Percentiles rank a stretch among this genome's conserved stretches.
Evolutionary conservation across 1,140 invertebrate species (phyloP).

Genomic region (Orius laevigatus): DNA sequence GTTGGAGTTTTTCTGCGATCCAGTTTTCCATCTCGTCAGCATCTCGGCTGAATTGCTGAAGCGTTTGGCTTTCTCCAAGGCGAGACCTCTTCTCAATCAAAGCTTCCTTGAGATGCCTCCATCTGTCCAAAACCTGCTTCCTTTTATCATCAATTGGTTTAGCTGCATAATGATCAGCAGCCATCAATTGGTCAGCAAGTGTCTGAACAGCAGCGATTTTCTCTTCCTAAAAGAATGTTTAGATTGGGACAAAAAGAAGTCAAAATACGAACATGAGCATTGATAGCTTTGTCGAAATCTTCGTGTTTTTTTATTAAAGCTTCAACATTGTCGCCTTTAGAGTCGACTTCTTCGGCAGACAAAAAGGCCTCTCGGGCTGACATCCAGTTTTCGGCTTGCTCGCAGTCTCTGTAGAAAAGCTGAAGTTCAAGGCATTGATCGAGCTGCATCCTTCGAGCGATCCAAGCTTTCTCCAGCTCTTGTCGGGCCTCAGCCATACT

Average conservation of each 20-base stretch:
- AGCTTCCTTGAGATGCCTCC: constrained; percentile 91
- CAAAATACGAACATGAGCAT: constrained; percentile 45
- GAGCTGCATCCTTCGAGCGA: constrained; percentile 78
- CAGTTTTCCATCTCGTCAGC: constrained; percentile 99
- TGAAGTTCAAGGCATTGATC: constrained; percentile 97
- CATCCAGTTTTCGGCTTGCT: constrained; percentile 99
- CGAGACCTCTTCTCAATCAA: constrained; percentile 93
- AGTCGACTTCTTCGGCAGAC: constrained; percentile 71
- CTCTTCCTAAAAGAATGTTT: constrained; percentile 53
- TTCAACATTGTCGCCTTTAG: constrained; percentile 86
- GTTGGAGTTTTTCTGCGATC: constrained; percentile 94
- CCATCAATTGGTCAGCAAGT: constrained; percentile 87
- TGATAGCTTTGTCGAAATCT: constrained; percentile 99
- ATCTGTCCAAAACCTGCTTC: constrained; percentile 80
- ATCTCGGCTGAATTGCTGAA: constrained; percentile 97
- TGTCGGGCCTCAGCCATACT: constrained; percentile 80
- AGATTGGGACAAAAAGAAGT: constrained; percentile 38
- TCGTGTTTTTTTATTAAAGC: constrained; percentile 99
- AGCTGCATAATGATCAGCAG: constrained; percentile 86
- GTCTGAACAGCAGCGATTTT: constrained; percentile 90
- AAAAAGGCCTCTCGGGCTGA: constrained; percentile 92
- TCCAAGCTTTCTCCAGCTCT: constrained; percentile 90
- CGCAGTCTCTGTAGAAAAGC: constrained; percentile 87
- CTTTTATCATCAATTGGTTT: constrained; percentile 80
- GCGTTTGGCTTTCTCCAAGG: constrained; percentile 91